Base-by-base conservation (phyloP, 2,113 vertebrate species). In the Ailuropoda melanoleuca region DNA sequence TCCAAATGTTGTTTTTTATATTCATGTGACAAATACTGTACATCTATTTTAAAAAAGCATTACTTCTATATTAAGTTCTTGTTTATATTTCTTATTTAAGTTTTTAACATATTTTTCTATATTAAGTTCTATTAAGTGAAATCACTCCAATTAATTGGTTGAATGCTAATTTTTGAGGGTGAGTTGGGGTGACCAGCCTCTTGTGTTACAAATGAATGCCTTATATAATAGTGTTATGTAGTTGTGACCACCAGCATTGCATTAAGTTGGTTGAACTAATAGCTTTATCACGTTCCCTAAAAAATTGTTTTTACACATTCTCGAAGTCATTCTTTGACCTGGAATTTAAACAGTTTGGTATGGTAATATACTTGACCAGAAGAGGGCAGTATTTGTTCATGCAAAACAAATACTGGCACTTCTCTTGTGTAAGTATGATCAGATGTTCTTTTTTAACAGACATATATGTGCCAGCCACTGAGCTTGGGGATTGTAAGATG, bases 331-430 rank as follows among this genome's bases (percentile, higher is more conserved):
- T 43, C 37, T 29, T 13, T 64, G 46, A 93, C 26, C 1, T 26
- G 21, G 11, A 90, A 78, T 55, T 62, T 53, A 43, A 66, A 53
- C 43, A 19, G 31, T 64, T 96, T 86, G 13, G 4, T 97, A 93
- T 85, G 56, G 29, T 55, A 72, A 34, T 56, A 60, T 93, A 21
- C 48, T 2, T 64, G 88, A 86, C 98, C 98, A 98, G 97, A 72
- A 98, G 98, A 98, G 98, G 98, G 98, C 98, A 98, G 96, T 98
- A 97, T 98, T 98, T 97, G 1, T 87, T 97, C 92, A 62, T 90
- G 37, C 6, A 95, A 78, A 94, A 56, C 74, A 82, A 84, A 43
- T 92, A 31, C 24, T 34, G 34, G 23, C 9, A 18, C 3, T 62
- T 97, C 39, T 68, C 13, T 74, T 85, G 17, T 48, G 11, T n/a